A percentile compares a stretch with the other conserved stretches of the same genome.
phyloP scores from a whole-genome alignment of 1,140 invertebrate genomes.

The Lordiphosa stackelbergi region DNA sequence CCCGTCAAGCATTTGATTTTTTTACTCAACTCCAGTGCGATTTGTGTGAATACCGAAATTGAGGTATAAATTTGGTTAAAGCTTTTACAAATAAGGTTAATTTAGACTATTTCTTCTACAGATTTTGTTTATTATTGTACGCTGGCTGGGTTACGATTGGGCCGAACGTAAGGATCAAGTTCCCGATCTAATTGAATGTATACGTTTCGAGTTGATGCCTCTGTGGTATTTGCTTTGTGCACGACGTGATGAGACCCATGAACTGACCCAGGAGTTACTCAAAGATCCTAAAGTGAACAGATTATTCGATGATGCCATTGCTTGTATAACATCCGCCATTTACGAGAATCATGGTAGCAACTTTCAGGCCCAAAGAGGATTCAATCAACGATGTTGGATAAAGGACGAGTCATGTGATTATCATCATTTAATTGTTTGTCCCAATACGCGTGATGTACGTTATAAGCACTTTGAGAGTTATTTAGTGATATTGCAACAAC shows the following conservation, averaged over 20 bases:
- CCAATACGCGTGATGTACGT: constrained; percentile 32
- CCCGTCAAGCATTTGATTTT: constrained; percentile 82
- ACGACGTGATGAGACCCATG: constrained; percentile 31
- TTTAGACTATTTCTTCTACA: background rate
- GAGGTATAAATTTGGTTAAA: constrained; percentile 78
- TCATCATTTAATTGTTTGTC: constrained; percentile 32
- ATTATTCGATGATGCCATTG: constrained; percentile 31
- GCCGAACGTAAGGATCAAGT: constrained; percentile 2
- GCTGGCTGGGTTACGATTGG: constrained; percentile 54
- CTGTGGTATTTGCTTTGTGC: constrained; percentile 51
- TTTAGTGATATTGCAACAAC: constrained; percentile 25
- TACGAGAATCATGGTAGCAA: constrained; percentile 14
- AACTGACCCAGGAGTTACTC: constrained; percentile 20
- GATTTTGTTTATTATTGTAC: constrained; percentile 39
- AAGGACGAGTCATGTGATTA: constrained; percentile 37
- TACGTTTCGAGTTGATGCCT: constrained; percentile 43
- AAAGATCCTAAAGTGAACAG: constrained; percentile 6
- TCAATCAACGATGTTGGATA: constrained; percentile 35
- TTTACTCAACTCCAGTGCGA: constrained; percentile 83
- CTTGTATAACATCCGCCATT: too few relatives aligned
- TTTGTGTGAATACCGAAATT: constrained; percentile 80
- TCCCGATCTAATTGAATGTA: constrained; percentile 17
- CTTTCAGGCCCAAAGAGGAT: background rate
- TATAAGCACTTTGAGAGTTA: constrained; percentile 74
- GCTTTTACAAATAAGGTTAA: background rate